phyloP scores from a whole-genome alignment of 2,888 invertebrate species.

The Drosophila kuntzei region DNA sequence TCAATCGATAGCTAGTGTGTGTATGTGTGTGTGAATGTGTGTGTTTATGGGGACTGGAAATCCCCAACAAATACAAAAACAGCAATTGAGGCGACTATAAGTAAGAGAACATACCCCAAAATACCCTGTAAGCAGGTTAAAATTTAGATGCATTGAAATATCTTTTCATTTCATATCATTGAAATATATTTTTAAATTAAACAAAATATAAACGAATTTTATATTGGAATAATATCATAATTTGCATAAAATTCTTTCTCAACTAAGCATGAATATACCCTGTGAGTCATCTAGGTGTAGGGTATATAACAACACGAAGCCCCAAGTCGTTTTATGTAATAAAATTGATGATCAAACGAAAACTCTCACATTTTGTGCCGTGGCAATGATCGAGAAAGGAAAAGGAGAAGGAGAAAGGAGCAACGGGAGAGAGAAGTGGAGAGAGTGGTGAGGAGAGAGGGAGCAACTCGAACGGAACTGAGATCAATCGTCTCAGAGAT shows the following conservation, averaged over 20 bases:
- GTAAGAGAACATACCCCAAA: background rate
- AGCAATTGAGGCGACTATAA: constrained; percentile 1
- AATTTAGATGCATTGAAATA: background rate
- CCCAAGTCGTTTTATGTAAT: constrained; percentile 64
- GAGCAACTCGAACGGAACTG: constrained; percentile 61
- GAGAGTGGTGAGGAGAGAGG: background rate
- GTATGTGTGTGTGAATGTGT: constrained; percentile 18
- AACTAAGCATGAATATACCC: background rate
- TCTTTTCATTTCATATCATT: too few relatives aligned
- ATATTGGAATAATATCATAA: background rate
- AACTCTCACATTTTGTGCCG: constrained; percentile 76
- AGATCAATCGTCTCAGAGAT: constrained; percentile 69
- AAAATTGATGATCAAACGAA: constrained; percentile 84
- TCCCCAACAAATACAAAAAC: constrained; percentile 52
- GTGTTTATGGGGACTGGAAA: constrained; percentile 66
- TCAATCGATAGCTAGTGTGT: constrained; percentile 60
- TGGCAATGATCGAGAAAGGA: background rate
- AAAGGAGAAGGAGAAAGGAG: background rate
- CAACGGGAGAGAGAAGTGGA: background rate
- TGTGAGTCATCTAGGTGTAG: rapidly evolving
- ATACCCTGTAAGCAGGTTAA: constrained; percentile 34
- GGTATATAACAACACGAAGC: constrained; percentile 28
- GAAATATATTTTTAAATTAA: background rate
- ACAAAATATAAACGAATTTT: background rate
- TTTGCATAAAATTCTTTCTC: background rate